A percentile compares a stretch with the other conserved stretches of the same genome.
phyloP scores from a whole-genome alignment of 30 jellyfish, hydroid and myxozoan genomes.

The Turritopsis rubra region DNA sequence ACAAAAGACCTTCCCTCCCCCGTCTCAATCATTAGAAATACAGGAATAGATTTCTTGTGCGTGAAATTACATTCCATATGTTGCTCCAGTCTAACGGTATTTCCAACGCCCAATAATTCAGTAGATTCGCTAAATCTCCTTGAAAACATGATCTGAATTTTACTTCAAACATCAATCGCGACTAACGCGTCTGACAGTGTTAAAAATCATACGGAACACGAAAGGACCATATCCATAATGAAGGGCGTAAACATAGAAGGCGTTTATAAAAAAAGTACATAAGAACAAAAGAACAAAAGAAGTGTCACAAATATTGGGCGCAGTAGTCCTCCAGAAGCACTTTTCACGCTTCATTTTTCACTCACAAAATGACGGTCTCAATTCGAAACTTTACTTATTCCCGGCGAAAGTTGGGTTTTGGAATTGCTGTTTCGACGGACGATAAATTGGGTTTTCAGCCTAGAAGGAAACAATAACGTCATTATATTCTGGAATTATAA shows the following conservation, averaged over 20 bases:
- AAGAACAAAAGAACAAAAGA: background rate
- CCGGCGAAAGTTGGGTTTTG: slow-evolving; percentile 97
- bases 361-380: background rate
- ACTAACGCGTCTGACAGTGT: too few species aligned
- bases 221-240: too few species aligned
- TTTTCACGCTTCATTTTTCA: background rate
- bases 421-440: slow-evolving; percentile 81
- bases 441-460: slow-evolving; percentile 97
- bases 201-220: too few species aligned
- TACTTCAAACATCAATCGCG: too few species aligned
- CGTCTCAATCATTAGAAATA: too few species aligned
- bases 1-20: background rate
- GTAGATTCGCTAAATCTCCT: too few species aligned
- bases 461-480: slow-evolving; percentile 14
- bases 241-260: background rate
- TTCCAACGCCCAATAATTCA: too few species aligned
- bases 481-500: too few species aligned
- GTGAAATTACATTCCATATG: background rate
- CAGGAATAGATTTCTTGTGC: too few species aligned
- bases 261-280: background rate
- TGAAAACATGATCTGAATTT: too few species aligned
- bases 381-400: slow-evolving; percentile 11
- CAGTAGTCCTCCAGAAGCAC: background rate
- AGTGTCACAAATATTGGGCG: background rate
- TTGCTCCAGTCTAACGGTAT: background rate